A percentile compares a stretch with the other conserved stretches of the same genome.
These are phyloP conservation scores for Rana temporaria DNA, from an alignment of 2,113 vertebrate species.

Conservation along the genomic window DNA sequence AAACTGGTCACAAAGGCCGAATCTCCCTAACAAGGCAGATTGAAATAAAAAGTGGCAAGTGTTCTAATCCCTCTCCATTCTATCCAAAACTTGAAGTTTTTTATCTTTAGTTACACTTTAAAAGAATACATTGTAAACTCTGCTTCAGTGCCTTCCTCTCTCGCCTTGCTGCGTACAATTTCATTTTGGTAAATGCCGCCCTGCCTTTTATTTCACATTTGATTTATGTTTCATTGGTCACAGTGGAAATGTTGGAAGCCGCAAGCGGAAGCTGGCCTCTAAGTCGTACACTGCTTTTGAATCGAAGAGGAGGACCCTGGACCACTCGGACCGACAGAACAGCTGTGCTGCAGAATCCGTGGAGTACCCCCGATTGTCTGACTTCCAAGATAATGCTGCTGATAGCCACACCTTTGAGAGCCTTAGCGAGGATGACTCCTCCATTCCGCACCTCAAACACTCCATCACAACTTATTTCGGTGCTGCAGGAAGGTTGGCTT, in stretches of 20 bases:
- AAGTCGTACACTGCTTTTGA: constrained; percentile 75
- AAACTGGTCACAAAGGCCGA: no score
- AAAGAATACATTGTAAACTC: no score
- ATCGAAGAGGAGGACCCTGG: constrained; percentile 70
- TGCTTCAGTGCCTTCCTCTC: no score
- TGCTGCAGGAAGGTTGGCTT: constrained; percentile 84
- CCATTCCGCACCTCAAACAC: constrained; percentile 89
- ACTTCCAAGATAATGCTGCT: constrained; percentile 70
- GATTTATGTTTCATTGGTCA: background rate
- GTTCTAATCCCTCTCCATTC: no score
- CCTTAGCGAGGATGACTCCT: constrained; percentile 84
- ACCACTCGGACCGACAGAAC: constrained; percentile 60
- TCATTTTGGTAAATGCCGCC: no score
- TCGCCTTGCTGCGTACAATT: no score
- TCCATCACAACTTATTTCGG: constrained; percentile 95
- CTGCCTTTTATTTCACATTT: no score
- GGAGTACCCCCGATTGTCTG: constrained; percentile 68
- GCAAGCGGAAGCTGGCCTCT: constrained; percentile 87
- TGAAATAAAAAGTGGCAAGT: no score
- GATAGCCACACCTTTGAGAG: constrained; percentile 84
- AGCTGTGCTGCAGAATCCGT: constrained; percentile 66
- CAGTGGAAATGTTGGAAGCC: constrained; percentile 86
- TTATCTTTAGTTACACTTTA: no score
- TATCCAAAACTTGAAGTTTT: no score
- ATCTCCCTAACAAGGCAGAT: no score